These are phyloP conservation scores for Minunthozetes semirufus DNA, from an alignment of 2,888 invertebrate genomes.

Conservation along the genomic window DNA sequence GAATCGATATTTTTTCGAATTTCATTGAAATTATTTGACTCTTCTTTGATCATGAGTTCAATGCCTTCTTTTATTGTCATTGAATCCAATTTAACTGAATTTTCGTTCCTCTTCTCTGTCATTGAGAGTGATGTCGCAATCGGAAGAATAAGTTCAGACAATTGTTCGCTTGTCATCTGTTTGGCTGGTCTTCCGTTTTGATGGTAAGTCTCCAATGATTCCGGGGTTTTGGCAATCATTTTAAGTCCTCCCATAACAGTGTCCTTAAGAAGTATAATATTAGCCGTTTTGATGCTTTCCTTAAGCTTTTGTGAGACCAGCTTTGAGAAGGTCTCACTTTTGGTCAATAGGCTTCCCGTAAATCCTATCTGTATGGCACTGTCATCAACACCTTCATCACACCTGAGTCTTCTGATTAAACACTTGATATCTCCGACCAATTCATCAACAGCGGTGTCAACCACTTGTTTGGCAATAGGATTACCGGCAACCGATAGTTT, in stretches of 20 bases:
- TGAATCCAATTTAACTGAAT: conserved; percentile 12
- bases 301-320: background rate
- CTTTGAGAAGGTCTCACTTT: conserved; percentile 12
- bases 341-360: conserved; percentile 30
- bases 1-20: conserved; percentile 10
- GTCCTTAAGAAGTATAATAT: conserved; percentile 10
- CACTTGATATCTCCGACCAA: conserved; percentile 29
- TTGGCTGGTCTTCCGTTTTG: background rate
- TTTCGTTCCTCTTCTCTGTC: conserved; percentile 24
- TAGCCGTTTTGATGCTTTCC: background rate
- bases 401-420: background rate
- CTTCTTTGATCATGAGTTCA: conserved; percentile 34
- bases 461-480: conserved; percentile 19
- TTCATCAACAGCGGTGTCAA: conserved; percentile 26
- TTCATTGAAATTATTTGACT: background rate
- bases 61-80: conserved; percentile 28
- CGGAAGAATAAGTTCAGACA: conserved; percentile 25
- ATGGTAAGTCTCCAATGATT: background rate
- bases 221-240: background rate
- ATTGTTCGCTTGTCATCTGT: conserved; percentile 5
- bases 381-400: background rate
- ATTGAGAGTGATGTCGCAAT: conserved; percentile 22
- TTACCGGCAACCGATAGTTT: background rate
- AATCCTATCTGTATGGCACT: conserved; percentile 27
- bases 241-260: conserved; percentile 33